Conservation (phyloP, 1,140 invertebrate genomes). For the Drosophila kepulauana region DNA sequence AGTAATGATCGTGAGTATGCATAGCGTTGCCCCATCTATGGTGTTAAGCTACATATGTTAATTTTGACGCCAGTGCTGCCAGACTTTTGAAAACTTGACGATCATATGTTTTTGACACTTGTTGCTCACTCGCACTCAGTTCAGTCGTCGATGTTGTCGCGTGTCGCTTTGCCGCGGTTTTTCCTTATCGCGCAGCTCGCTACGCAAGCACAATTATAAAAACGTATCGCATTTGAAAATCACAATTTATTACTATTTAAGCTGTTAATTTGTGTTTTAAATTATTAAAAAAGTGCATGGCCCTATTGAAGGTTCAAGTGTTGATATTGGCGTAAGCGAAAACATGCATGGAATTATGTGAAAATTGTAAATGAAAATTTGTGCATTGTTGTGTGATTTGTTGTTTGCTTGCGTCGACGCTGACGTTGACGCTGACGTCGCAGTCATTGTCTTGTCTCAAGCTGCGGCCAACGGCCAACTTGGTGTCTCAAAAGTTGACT, state of each 20-base stretch:
- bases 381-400: conserved; percentile 57
- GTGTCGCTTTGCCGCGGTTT: conserved; percentile 43
- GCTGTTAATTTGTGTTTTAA: conserved; percentile 19
- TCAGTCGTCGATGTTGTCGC: conserved; percentile 46
- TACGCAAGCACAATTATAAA: conserved; percentile 35
- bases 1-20: conserved; percentile 5
- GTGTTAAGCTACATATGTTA: conserved; percentile 16
- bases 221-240: conserved; percentile 27
- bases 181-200: conserved; percentile 38
- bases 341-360: conserved; percentile 56
- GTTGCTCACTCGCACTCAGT: conserved; percentile 27
- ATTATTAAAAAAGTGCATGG: conserved; percentile 21
- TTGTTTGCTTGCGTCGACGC: conserved; percentile 62
- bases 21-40: conserved; percentile 28
- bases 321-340: conserved; percentile 23
- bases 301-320: conserved; percentile 11
- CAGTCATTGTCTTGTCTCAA: conserved; percentile 31
- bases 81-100: conserved; percentile 18
- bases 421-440: conserved; percentile 16
- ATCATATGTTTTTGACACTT: conserved; percentile 60
- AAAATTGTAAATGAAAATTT: conserved; percentile 60
- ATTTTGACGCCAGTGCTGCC: conserved; percentile 4
- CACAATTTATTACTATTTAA: conserved; percentile 29
- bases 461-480: conserved; percentile 9
- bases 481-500: conserved; percentile 49